Conservation (phyloP, 2,113 vertebrate species). For the Varanus salvator region DNA sequence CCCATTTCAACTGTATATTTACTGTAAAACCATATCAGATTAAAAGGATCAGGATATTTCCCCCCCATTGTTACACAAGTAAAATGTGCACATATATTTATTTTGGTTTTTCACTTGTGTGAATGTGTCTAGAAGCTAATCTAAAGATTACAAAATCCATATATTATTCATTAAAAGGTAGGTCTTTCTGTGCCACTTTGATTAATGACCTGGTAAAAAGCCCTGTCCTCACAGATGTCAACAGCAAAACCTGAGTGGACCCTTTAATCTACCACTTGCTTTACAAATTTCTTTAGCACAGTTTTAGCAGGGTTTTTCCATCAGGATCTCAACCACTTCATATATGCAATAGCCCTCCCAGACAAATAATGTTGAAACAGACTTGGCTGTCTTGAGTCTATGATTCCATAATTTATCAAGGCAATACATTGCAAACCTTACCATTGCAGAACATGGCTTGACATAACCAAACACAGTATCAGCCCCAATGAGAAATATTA, state of each 20-base stretch:
- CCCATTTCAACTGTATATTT: slow-evolving; percentile 33
- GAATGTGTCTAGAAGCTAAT: slow-evolving; percentile 41
- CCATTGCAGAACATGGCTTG: slow-evolving; percentile 66
- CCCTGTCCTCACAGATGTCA: background rate
- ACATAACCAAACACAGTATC: slow-evolving; percentile 55
- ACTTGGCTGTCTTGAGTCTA: slow-evolving; percentile 30
- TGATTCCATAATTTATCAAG: slow-evolving; percentile 44
- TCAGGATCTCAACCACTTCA: slow-evolving; percentile 32
- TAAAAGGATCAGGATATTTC: slow-evolving; percentile 31
- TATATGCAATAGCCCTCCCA: slow-evolving; percentile 18
- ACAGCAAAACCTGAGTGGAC: background rate
- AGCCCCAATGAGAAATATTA: slow-evolving; percentile 67
- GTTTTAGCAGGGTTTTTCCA: slow-evolving; percentile 37
- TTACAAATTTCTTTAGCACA: background rate
- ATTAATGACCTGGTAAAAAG: slow-evolving; percentile 10
- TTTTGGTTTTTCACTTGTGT: slow-evolving; percentile 30
- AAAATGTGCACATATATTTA: slow-evolving; percentile 20
- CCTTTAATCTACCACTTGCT: background rate
- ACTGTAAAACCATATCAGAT: slow-evolving; percentile 18
- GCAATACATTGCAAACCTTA: slow-evolving; percentile 72
- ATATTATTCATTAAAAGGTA: slow-evolving; percentile 13
- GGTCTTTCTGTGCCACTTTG: background rate
- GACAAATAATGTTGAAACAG: slow-evolving; percentile 49
- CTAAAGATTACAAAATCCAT: slow-evolving; percentile 15
- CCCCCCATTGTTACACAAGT: slow-evolving; percentile 33